Percentiles rank a stretch among this genome's conserved stretches.
Conservation (phyloP, 2,113 vertebrate species). For the Corydoras sp. region DNA sequence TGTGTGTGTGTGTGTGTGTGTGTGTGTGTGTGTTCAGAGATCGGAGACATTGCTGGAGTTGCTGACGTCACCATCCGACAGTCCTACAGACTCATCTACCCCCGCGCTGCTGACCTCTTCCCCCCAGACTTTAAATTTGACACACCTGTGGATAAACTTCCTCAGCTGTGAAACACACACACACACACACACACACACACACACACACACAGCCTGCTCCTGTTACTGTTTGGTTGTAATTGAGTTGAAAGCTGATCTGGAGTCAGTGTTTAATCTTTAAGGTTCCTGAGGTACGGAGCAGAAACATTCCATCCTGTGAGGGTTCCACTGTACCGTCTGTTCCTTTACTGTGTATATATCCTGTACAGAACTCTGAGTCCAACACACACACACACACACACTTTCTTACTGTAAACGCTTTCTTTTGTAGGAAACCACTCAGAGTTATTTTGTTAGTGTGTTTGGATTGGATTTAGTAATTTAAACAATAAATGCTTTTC, state of each 20-base stretch:
- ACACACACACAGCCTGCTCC: constrained; percentile 27
- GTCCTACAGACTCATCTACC: constrained; percentile 95
- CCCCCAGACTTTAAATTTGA: constrained; percentile 98
- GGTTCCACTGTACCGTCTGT: too few species aligned
- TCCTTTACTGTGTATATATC: too few species aligned
- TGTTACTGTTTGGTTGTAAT: constrained; percentile 44
- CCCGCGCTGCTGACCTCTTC: constrained; percentile 94
- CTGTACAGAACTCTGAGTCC: constrained; percentile 42
- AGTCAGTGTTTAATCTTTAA: constrained; percentile 23
- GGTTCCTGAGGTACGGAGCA: too few species aligned
- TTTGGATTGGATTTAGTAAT: constrained; percentile 62
- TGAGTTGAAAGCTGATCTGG: constrained; percentile 42
- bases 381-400: constrained; percentile 65
- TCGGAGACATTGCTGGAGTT: constrained; percentile 96
- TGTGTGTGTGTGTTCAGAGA: constrained; percentile 68
- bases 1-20: too few species aligned
- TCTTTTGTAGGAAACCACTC: constrained; percentile 80
- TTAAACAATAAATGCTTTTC: constrained; percentile 59
- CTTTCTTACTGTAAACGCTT: constrained; percentile 74
- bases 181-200: too few species aligned
- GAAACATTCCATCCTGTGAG: too few species aligned
- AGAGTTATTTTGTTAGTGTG: constrained; percentile 81
- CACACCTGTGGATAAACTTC: constrained; percentile 95
- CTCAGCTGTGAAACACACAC: constrained; percentile 76
- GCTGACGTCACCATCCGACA: constrained; percentile 98